Percentiles rank a stretch among this genome's conserved stretches.
These are phyloP conservation scores for Caradrina clavipalpis DNA, from an alignment of 2,888 invertebrate species.

Conservation along the genomic window DNA sequence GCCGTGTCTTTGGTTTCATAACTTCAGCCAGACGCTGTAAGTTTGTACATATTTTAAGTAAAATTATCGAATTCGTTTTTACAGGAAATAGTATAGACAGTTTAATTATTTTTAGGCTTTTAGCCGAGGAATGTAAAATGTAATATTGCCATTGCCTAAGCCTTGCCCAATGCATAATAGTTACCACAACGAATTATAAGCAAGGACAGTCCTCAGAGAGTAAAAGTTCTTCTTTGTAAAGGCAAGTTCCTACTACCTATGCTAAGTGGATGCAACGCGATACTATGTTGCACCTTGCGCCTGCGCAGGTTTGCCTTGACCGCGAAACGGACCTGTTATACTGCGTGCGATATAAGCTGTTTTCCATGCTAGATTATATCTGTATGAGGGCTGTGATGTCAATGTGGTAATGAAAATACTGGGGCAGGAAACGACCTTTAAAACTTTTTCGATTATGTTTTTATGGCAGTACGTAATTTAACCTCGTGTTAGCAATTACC, in stretches of 20 bases:
- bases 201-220: constrained; percentile 28
- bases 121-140: too few species aligned
- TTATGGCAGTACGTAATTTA: too few species aligned
- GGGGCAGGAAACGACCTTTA: constrained; percentile 20
- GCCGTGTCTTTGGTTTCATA: too few species aligned
- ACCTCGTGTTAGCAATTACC: too few species aligned
- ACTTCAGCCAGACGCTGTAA: background rate
- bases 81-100: too few species aligned
- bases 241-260: constrained; percentile 36
- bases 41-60: background rate
- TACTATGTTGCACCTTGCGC: constrained; percentile 69
- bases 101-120: too few species aligned
- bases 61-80: too few species aligned
- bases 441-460: too few species aligned
- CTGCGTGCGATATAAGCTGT: constrained; percentile 36
- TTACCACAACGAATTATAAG: constrained; percentile 10
- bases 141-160: background rate
- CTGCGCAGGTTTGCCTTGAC: constrained; percentile 75
- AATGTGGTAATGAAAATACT: constrained; percentile 38
- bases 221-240: constrained; percentile 48
- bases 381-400: constrained; percentile 35
- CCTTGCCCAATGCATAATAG: background rate
- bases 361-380: constrained; percentile 47
- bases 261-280: constrained; percentile 68
- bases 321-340: constrained; percentile 72